Percentiles rank a stretch among this genome's conserved stretches.
phyloP scores from a whole-genome alignment of 2,797 vertebrate genomes.

The Coreius guichenoti region DNA sequence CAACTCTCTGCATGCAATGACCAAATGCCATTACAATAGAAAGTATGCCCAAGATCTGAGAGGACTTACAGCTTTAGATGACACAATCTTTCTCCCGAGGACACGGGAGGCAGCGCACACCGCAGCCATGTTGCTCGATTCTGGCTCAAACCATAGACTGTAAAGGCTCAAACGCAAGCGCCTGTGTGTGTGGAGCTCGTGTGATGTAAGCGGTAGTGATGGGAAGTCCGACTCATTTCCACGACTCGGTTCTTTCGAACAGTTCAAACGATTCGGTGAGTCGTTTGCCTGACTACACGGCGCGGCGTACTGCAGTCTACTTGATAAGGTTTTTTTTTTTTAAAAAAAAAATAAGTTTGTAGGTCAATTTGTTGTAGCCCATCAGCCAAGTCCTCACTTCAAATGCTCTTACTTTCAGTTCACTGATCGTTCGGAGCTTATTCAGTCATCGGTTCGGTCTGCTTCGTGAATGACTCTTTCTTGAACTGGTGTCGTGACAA shows the following conservation, averaged over 20 bases:
- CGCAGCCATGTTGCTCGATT: conserved; percentile 56
- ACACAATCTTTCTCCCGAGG: conserved; percentile 60
- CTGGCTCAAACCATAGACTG: no score
- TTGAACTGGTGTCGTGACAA: no score
- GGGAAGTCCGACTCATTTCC: neutral
- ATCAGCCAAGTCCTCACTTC: neutral
- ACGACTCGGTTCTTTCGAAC: conserved; percentile 3
- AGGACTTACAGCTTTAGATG: conserved; percentile 59
- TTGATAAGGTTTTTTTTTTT: neutral
- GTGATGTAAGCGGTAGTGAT: neutral
- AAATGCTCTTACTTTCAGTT: neutral
- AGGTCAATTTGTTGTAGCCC: neutral
- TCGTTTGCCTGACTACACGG: no score
- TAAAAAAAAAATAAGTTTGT: neutral
- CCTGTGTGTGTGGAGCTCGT: neutral
- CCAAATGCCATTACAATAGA: neutral
- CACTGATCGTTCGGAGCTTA: neutral
- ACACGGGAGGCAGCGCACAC: conserved; percentile 59
- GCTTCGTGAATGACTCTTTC: no score
- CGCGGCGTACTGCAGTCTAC: neutral
- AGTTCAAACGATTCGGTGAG: neutral
- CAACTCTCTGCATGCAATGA: neutral
- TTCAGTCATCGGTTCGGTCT: neutral
- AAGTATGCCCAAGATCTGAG: neutral
- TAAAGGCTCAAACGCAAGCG: neutral